Base-by-base conservation (phyloP, 2,888 invertebrate genomes). In the Melanargia galathea region DNA sequence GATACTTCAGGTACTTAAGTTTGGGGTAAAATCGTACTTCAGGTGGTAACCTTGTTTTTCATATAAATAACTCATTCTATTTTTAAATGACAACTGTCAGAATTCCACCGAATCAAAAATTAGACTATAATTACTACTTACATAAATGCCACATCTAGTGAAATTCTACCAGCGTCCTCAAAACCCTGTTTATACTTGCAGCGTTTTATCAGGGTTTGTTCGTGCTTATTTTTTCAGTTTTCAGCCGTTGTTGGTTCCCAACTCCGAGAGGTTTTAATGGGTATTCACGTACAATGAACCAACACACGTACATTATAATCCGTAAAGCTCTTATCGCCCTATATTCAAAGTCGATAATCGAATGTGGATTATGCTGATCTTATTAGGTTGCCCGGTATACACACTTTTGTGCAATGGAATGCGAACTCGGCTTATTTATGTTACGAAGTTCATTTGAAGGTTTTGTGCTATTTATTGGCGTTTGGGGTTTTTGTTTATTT, bases 151-250 rank as follows among this genome's bases (percentile, higher is more conserved):
- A 55, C 38, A 30, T 64, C 66, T 35, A 64, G 66, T 16, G 11
- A 7, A n/a, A 54, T 24, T 59, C 10, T 60, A 33, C 45, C 56
- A 51, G 11, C 48, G 62, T 56, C 13, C 48, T 49, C 22, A 26
- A 60, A 63, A 56, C 33, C 40, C 40, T 64, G 64, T 64, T 64
- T 66, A 66, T 64, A 56, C 55, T 56, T 60, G 48, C 60, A 62
- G 64, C 46, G 38, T 60, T 64, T 62, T 64, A 67, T 67, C 64
- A 52, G 52, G 57, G 59, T 58, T 56, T 30, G 61, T 59, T 64
- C 52, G 48, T 49, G 57, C 62, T 67, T 65, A 65, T 67, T 67
- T 67, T 57, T 67, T 67, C 58, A 67, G 63, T 62, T 64, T 54
- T 45, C 38, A 43, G 30, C 38, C 45, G 48, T 65, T 63, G 67